phyloP scores from a whole-genome alignment of 2,113 vertebrate species.

The Paraplagusia blochii region DNA sequence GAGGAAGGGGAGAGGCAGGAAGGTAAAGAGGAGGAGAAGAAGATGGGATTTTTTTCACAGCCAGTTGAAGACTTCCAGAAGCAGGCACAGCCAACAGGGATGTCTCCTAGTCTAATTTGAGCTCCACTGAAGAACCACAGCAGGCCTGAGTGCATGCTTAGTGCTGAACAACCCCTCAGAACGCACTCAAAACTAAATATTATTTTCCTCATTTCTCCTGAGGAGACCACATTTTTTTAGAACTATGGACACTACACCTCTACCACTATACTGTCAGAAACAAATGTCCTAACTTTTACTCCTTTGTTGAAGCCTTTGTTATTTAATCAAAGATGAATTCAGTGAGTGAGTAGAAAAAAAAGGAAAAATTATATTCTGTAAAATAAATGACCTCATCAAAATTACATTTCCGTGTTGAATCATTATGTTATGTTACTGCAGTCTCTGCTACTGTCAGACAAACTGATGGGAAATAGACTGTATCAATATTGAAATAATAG shows the following conservation, averaged over 20 bases:
- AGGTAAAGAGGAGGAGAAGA: conserved; percentile 79
- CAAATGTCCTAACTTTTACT: not conserved
- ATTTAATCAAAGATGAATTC: conserved; percentile 5
- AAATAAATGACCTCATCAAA: conserved; percentile 37
- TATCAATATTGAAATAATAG: too few relatives aligned
- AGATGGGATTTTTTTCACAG: conserved; percentile 77
- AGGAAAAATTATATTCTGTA: conserved; percentile 21
- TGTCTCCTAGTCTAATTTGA: conserved; percentile 79
- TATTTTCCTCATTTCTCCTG: conserved; percentile 58
- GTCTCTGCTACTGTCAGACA: conserved; percentile 76
- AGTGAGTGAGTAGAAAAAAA: conserved; percentile 13
- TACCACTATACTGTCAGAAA: not conserved
- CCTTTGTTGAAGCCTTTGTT: not conserved
- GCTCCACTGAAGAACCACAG: conserved; percentile 81
- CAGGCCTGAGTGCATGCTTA: conserved; percentile 79
- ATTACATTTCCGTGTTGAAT: conserved; percentile 1
- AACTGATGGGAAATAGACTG: too few relatives aligned
- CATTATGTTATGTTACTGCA: conserved; percentile 53
- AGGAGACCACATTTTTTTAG: conserved; percentile 45
- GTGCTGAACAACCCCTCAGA: conserved; percentile 13
- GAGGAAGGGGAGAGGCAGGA: conserved; percentile 79
- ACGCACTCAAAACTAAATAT: conserved; percentile 71
- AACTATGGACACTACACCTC: not conserved
- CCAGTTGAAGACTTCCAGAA: conserved; percentile 87
- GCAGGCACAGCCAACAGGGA: conserved; percentile 94